Evolutionary conservation across 1,140 invertebrate species (phyloP).

Genomic region (Spodoptera frugiperda): DNA sequence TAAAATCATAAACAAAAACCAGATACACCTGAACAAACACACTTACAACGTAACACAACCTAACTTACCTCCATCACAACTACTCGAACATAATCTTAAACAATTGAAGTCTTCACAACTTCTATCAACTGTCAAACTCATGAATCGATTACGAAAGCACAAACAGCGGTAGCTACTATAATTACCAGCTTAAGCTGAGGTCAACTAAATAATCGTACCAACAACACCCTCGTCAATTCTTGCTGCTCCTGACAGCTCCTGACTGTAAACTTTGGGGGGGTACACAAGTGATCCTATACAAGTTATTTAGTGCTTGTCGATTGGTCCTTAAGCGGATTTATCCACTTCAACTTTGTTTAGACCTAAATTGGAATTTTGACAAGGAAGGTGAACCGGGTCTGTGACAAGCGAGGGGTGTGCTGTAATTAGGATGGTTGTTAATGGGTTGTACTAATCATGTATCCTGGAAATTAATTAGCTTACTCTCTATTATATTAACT

Average conservation of each 20-base stretch:
- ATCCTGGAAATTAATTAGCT: too few relatives aligned
- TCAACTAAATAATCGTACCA: slow-evolving; percentile 73
- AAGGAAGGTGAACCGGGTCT: background rate
- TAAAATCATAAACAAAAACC: too few relatives aligned
- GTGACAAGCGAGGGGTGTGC: background rate
- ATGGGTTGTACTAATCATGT: too few relatives aligned
- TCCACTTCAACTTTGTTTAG: background rate
- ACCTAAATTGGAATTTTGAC: slow-evolving; percentile 12
- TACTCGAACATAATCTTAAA: background rate
- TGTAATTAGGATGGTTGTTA: background rate
- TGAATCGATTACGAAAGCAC: slow-evolving; percentile 38
- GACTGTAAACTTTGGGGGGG: slow-evolving; percentile 40
- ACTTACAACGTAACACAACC: too few relatives aligned
- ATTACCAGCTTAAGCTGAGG: slow-evolving; percentile 51
- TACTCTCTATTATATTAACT: too few relatives aligned
- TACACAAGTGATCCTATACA: slow-evolving; percentile 38
- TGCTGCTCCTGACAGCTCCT: slow-evolving; percentile 55
- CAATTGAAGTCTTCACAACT: background rate
- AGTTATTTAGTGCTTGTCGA: slow-evolving; percentile 26
- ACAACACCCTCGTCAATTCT: slow-evolving; percentile 74
- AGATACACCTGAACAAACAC: too few relatives aligned
- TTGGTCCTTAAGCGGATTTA: slow-evolving; percentile 20
- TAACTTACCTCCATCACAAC: background rate
- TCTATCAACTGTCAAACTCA: slow-evolving; percentile 34
- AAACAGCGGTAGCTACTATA: background rate